These are phyloP conservation scores for Ernsta delagoae DNA, from an alignment of 2,888 invertebrate genomes.

Conservation along the genomic window DNA sequence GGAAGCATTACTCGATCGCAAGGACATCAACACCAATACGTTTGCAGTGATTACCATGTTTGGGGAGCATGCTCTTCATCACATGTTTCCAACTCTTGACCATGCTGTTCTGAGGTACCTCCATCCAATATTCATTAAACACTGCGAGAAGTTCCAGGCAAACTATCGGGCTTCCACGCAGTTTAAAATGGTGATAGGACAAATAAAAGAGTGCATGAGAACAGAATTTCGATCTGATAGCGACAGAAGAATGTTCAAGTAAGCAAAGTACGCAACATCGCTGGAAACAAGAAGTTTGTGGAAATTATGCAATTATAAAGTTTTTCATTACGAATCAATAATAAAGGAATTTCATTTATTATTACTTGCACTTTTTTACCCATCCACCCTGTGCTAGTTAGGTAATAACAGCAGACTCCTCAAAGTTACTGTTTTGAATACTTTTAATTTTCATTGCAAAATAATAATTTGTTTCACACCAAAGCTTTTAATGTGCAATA, in stretches of 20 bases:
- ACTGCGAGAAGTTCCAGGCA: constrained; percentile 80
- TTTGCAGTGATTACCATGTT: constrained; percentile 88
- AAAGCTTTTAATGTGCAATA: no score
- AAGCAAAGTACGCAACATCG: no score
- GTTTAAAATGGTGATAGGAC: constrained; percentile 87
- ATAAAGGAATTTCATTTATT: no score
- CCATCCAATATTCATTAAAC: constrained; percentile 74
- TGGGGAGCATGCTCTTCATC: constrained; percentile 91
- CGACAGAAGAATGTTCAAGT: constrained; percentile 15
- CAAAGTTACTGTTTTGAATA: no score
- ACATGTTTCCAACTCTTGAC: constrained; percentile 91
- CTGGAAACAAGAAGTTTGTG: no score
- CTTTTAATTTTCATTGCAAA: no score
- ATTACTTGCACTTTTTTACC: no score
- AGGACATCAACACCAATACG: constrained; percentile 86
- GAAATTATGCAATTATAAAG: no score
- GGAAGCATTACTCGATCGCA: constrained; percentile 89
- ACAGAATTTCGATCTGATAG: constrained; percentile 39
- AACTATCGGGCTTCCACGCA: constrained; percentile 72
- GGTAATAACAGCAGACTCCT: no score
- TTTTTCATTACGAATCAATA: no score
- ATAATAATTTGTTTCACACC: no score
- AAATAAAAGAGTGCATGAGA: constrained; percentile 69
- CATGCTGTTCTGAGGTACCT: constrained; percentile 87
- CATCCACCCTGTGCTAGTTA: no score